Base-by-base conservation (phyloP, 1,140 invertebrate genomes). In the Pararge aegeria region DNA sequence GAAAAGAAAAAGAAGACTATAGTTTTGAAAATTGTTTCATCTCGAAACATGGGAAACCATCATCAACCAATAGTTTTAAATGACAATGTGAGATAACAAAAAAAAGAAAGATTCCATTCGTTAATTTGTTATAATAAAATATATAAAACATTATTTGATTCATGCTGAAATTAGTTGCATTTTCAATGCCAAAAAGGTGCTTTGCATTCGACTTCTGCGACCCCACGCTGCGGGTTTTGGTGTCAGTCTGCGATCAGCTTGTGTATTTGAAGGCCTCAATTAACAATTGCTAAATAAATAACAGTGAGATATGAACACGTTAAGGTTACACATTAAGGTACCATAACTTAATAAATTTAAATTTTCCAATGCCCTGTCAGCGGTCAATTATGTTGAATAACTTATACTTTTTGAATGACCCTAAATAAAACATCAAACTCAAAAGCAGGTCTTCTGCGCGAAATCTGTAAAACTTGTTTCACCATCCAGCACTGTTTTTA, bases 381-480 rank as follows among this genome's bases (percentile, higher is more conserved):
- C 62, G 54, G 63, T 53, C 64, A 71, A 69, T 77, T 70, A 68
- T 64, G 66, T 59, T 34, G 51, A 70, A 66, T 73, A 68, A 72
- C 60, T 67, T 68, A 67, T 68, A 72, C 61, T 65, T 68, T 67
- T 65, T 34, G 46, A 61, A 70, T 68, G 75, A 71, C 68, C 75
- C 67, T 75, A 81, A 83, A 77, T 77, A 79, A 80, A 80, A 75
- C 71, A 74, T 80, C 78, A 81, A 80, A 82, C 72, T 74, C 62
- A 63, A 73, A 79, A 78, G 80, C 70, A 70, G 69, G 61, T 68
- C 63, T 75, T 79, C 75, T 75, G 77, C 78, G 83, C 83, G 73
- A 88, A 88, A 85, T 85, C 81, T 85, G 76, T 83, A 79, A 75
- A 86, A 86, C 86, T 87, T 81, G 86, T 85, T 87, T 75, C 78